These are phyloP conservation scores for Lycocorax pyrrhopterus DNA, from an alignment of 2,113 vertebrate species.

Conservation along the genomic window DNA sequence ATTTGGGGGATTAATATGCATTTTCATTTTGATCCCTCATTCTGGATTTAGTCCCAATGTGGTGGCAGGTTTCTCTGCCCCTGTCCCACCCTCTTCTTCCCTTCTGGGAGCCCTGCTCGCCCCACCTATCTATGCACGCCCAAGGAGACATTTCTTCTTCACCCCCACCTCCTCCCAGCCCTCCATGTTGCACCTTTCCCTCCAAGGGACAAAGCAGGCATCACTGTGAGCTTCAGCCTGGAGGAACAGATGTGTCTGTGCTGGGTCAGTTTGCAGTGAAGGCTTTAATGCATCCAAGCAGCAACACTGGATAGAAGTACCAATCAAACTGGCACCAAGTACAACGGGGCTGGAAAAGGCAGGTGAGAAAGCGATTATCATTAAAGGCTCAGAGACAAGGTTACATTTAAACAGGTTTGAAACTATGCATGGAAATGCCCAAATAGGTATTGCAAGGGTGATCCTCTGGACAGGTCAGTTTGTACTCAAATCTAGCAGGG, in stretches of 20 bases:
- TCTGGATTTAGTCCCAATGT: neutral
- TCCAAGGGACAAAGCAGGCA: neutral
- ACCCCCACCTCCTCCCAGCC: neutral
- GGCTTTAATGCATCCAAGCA: neutral
- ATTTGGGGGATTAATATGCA: neutral
- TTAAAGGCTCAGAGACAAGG: neutral
- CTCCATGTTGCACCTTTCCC: neutral
- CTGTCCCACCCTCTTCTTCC: neutral
- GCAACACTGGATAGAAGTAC: neutral
- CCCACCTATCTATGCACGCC: accelerated
- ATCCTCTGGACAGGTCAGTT: neutral
- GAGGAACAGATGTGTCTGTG: neutral
- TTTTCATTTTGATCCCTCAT: neutral
- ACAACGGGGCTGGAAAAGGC: neutral
- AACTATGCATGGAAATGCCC: neutral
- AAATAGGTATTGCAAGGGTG: neutral
- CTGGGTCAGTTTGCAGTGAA: neutral
- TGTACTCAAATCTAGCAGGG: neutral
- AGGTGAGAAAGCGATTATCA: neutral
- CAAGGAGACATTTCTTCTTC: neutral
- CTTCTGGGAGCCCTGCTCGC: neutral
- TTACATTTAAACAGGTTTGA: neutral
- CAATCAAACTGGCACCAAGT: neutral
- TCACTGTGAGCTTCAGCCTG: neutral
- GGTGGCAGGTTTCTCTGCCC: neutral